Conservation (phyloP, 1,140 invertebrate species). For the Drosophila elegans region DNA sequence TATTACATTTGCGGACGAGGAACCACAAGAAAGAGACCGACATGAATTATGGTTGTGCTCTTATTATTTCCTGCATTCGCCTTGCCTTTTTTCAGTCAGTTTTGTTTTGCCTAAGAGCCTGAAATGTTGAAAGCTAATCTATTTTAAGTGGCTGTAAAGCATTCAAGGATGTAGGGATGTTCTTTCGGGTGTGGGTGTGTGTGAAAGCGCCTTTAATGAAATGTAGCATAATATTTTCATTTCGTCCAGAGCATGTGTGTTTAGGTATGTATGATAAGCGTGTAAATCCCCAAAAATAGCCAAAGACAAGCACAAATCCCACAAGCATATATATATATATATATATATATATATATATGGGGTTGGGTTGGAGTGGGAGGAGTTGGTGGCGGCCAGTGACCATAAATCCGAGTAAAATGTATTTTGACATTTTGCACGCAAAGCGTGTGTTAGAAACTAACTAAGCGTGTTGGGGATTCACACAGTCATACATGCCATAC, state of each 20-base stretch:
- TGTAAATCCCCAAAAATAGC: constrained; percentile 79
- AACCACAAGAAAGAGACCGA: constrained; percentile 1
- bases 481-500: constrained; percentile 28
- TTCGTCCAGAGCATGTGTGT: constrained; percentile 47
- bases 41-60: constrained; percentile 55
- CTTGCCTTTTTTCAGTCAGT: constrained; percentile 23
- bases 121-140: constrained; percentile 75
- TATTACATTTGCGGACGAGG: constrained; percentile 42
- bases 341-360: too few species aligned
- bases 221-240: constrained; percentile 80
- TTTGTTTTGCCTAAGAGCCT: constrained; percentile 40
- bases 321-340: constrained; percentile 32
- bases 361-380: constrained; percentile 7
- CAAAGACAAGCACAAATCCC: constrained; percentile 59
- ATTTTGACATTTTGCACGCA: constrained; percentile 83
- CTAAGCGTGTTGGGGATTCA: constrained; percentile 62
- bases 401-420: constrained; percentile 82
- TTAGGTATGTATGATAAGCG: constrained; percentile 70
- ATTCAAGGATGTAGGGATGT: constrained; percentile 36
- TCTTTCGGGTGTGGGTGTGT: constrained; percentile 4
- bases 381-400: constrained; percentile 64
- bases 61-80: constrained; percentile 53
- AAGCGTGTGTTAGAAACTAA: constrained; percentile 65
- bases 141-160: constrained; percentile 78
- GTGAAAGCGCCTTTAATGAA: constrained; percentile 52